Evolutionary conservation across 2,797 vertebrate species (phyloP), one percentile per base, ranked within the genome.

Genomic region (Myotis daubentonii): DNA sequence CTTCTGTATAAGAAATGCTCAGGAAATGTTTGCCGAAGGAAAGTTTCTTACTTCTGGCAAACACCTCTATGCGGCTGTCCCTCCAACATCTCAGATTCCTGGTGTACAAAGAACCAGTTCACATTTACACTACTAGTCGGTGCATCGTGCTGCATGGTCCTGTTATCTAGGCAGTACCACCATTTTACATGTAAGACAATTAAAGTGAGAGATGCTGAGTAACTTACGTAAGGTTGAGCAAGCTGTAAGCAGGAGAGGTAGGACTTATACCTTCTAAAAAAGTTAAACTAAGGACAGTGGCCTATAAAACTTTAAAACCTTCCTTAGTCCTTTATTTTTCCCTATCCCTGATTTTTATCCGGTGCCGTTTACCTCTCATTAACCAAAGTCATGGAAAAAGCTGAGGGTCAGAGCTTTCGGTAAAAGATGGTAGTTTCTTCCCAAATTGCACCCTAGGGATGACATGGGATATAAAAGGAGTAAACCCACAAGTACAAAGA

Each of bases 371-470:
- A 47, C 10, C 38, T 47, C 6, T 81, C 13, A 41, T 82, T 41
- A 57, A 44, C 22, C 8, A 33, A 44, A 81, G 65, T 85, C 49
- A n/a, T 93, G 94, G 79, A 65, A 81, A 86, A 87, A 78, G 55
- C 62, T 19, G 47, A 78, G 38, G 25, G 30, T 89, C 85, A 76
- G 76, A 30, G n/a, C 68, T 91, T 44, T 95, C 17, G 71, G 78
- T 33, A 28, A 36, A 82, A 65, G 68, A 17, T 47, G n/a, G 16
- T 23, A 30, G 36, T 36, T 8, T 78, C 53, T 47, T 33, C 70
- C 62, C 25, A 28, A 25, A 49, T 38, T n/a, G 68, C 8, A 36
- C 82, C 11, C 16, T n/a, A 22, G 62, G 19, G 17, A 17, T 65
- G 15, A n/a, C 3, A 30, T 66, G 55, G 20, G 36, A 11, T 22